Evolutionary conservation across 2,113 vertebrate genomes (phyloP).

Genomic region (Emberiza fucata): DNA sequence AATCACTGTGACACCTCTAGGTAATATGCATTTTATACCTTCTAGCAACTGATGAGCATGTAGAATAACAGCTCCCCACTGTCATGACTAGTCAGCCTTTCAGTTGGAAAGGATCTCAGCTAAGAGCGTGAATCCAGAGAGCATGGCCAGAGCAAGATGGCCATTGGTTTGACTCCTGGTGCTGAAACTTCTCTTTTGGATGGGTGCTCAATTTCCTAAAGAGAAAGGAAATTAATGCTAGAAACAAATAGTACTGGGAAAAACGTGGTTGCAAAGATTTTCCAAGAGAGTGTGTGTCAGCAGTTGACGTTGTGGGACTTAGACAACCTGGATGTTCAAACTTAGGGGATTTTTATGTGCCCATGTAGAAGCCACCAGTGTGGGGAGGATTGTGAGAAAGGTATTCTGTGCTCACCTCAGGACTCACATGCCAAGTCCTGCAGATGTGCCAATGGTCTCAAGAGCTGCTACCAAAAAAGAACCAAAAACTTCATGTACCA

Average conservation of each 20-base stretch:
- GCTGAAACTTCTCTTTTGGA: background rate
- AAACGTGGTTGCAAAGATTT: background rate
- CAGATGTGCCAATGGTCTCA: background rate
- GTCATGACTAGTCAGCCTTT: background rate
- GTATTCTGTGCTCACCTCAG: background rate
- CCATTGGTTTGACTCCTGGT: background rate
- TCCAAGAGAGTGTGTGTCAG: background rate
- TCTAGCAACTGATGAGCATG: background rate
- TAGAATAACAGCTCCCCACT: background rate
- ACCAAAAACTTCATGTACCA: no score
- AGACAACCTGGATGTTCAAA: background rate
- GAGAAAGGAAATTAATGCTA: background rate
- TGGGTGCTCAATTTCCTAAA: background rate
- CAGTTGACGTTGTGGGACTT: background rate
- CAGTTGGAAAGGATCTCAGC: background rate
- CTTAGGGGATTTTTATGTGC: background rate
- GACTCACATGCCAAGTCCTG: background rate
- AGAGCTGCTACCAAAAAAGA: background rate
- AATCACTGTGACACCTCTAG: background rate
- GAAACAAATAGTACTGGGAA: background rate
- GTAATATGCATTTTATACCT: background rate
- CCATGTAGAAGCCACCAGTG: background rate
- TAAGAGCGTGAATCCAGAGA: background rate
- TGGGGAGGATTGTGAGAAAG: background rate
- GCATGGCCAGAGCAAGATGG: background rate